Conservation (phyloP, 2,113 vertebrate species). For the Crypturellus undulatus region DNA sequence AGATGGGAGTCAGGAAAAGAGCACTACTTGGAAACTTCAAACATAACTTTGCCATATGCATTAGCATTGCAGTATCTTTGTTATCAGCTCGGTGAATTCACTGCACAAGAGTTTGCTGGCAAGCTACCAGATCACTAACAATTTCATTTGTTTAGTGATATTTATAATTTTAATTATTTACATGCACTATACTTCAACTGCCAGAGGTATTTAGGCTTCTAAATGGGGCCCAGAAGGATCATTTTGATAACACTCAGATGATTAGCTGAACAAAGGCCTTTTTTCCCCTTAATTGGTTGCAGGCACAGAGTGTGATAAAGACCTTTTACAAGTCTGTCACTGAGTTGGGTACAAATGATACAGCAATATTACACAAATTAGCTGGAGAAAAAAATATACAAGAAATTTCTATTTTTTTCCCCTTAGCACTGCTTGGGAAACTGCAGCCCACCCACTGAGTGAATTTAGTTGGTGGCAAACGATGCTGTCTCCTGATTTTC, state of each 20-base stretch:
- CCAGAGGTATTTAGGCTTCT: constrained; percentile 45
- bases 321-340: constrained; percentile 28
- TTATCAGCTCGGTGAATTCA: constrained; percentile 28
- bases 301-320: constrained; percentile 2
- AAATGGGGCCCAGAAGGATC: constrained; percentile 36
- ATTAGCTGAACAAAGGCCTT: constrained; percentile 39
- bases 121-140: constrained; percentile 18
- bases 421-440: background rate
- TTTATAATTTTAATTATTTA: constrained; percentile 62
- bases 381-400: background rate
- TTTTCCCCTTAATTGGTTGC: constrained; percentile 34
- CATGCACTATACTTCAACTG: background rate
- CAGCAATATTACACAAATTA: constrained; percentile 5
- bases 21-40: constrained; percentile 29
- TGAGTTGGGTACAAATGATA: constrained; percentile 32
- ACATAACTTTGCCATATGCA: constrained; percentile 35
- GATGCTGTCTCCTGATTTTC: background rate
- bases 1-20: constrained; percentile 35
- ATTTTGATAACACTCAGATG: constrained; percentile 50
- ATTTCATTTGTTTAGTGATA: constrained; percentile 45
- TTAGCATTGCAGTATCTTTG: background rate
- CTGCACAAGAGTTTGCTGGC: background rate
- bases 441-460: background rate
- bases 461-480: background rate
- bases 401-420: background rate